phyloP scores from a whole-genome alignment of 2,797 vertebrate species.

The Aphelocoma californica region DNA sequence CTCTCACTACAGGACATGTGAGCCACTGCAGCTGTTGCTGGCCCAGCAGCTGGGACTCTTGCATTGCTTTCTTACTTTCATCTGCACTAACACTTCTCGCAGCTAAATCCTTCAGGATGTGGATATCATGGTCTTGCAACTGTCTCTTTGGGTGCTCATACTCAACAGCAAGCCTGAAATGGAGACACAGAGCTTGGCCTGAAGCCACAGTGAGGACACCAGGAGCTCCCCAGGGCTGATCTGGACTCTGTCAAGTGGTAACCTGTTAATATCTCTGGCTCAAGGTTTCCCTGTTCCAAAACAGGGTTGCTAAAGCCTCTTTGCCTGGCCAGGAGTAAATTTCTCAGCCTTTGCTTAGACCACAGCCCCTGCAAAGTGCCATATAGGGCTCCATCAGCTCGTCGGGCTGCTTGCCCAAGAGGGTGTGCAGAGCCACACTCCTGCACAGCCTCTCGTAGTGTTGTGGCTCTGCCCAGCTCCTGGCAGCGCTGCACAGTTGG shows the following conservation, averaged over 20 bases:
- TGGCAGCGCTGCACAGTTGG: accelerated
- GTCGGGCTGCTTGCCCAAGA: background rate
- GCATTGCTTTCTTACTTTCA: background rate
- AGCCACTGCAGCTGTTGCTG: slow-evolving; percentile 20
- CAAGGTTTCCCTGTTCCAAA: background rate
- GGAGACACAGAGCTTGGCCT: background rate
- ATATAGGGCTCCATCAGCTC: background rate
- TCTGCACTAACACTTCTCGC: background rate
- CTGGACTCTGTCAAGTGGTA: background rate
- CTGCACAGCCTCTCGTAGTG: background rate
- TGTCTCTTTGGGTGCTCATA: background rate
- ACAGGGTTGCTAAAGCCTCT: background rate
- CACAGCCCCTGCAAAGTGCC: background rate
- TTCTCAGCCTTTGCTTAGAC: background rate
- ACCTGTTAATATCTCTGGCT: background rate
- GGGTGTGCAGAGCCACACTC: background rate
- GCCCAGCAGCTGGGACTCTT: slow-evolving; percentile 1
- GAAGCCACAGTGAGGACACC: background rate
- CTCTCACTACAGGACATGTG: background rate
- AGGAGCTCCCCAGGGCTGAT: background rate
- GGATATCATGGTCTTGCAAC: background rate
- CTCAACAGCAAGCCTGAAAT: background rate
- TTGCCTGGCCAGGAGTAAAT: background rate
- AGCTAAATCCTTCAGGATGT: background rate
- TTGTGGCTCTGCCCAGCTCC: background rate